Evolutionary conservation across 2,888 invertebrate genomes (phyloP).

Genomic region (Falcaria lacertinaria): DNA sequence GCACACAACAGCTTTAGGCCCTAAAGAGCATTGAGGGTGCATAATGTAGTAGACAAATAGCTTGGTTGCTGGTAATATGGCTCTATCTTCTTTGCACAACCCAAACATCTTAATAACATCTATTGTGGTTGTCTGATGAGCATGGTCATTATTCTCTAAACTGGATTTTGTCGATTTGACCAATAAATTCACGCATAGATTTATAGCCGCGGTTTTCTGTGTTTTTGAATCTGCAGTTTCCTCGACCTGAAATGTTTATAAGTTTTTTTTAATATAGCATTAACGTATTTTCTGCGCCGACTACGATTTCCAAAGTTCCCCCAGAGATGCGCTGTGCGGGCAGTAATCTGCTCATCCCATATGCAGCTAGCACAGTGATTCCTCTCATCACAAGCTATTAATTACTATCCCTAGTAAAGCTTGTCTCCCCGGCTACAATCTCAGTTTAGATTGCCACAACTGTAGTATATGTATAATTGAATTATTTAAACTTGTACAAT

Average conservation of each 20-base stretch:
- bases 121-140: conserved; percentile 76
- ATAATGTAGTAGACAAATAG: conserved; percentile 81
- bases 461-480: too few relatives aligned
- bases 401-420: too few relatives aligned
- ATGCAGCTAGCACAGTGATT: too few relatives aligned
- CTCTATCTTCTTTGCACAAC: conserved; percentile 46
- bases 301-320: too few relatives aligned
- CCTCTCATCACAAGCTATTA: too few relatives aligned
- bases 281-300: too few relatives aligned
- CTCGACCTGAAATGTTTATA: conserved; percentile 30
- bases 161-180: conserved; percentile 67
- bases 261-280: too few relatives aligned
- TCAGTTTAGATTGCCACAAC: too few relatives aligned
- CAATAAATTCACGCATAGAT: conserved; percentile 56
- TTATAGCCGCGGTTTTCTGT: conserved; percentile 53
- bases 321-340: too few relatives aligned
- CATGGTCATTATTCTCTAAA: conserved; percentile 72
- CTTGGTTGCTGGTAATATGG: conserved; percentile 68
- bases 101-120: conserved; percentile 76
- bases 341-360: too few relatives aligned
- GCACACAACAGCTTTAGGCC: conserved; percentile 78
- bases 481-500: too few relatives aligned
- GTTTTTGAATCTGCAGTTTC: conserved; percentile 37
- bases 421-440: too few relatives aligned
- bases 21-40: conserved; percentile 79